Evolutionary conservation across 1,140 invertebrate species (phyloP), one percentile per base, ranked within the genome.

Genomic region (Heliconius hermathena): DNA sequence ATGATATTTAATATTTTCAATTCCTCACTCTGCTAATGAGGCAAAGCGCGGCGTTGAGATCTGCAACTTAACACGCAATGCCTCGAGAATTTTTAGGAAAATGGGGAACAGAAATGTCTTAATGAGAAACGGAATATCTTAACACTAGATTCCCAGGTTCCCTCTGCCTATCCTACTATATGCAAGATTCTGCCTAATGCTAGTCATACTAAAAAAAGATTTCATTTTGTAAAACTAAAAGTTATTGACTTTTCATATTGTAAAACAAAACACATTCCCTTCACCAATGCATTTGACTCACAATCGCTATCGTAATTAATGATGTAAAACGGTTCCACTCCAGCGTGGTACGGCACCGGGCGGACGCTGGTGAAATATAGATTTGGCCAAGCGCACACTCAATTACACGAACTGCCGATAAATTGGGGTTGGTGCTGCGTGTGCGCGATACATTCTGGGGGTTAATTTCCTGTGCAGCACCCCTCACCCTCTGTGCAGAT

Each of bases 271-370:
- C n/a, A 26, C 11, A 29, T 66, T 29, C 60, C 60, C 26, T 26
- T 26, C 22, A 57, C n/a, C 9, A 29, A 26, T 66, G 26, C 60
- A 66, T 22, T 16, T 66, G 60, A 60, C 54, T 60, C n/a, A 60
- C 54, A 86, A 89, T 88, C 85, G 77, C 87, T 88, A 88, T 78
- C 54, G 76, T 78, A 86, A 80, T 85, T 85, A 91, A 90, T 90
- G 90, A 85, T 71, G 88, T 84, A 87, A 83, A 90, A 89, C 91
- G 84, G 89, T 81, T 77, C 89, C 77, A 89, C 87, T 86, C 90
- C 91, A 38, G 84, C 78, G 76, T 87, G 86, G 60, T 66, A 66
- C 60, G 60, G 60, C 26, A 66, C 60, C 60, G 60, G 60, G 60
- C 26, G 13, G 3, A 66, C 60, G 26, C 22, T 54, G 54, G 54